A percentile compares a stretch with the other conserved stretches of the same genome.
These are phyloP conservation scores for Tachysurus vachellii DNA, from an alignment of 2,113 vertebrate species.

Conservation along the genomic window DNA sequence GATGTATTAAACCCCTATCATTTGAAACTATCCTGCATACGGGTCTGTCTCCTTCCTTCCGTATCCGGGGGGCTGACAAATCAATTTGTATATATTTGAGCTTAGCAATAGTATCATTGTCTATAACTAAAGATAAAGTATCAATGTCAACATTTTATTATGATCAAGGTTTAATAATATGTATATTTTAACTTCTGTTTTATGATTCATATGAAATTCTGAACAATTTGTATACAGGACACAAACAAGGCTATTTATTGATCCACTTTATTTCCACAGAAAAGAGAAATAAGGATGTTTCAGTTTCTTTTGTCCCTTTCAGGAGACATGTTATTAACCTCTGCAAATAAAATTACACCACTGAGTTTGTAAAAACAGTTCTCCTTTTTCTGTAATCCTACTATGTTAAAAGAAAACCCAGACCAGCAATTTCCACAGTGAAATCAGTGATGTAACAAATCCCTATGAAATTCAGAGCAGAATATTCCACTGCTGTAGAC, in stretches of 20 bases:
- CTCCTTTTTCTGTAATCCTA: background rate
- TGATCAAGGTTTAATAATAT: background rate
- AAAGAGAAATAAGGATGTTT: background rate
- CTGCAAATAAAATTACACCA: too few species aligned
- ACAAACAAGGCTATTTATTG: background rate
- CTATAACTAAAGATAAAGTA: background rate
- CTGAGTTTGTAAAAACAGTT: background rate
- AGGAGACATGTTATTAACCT: background rate
- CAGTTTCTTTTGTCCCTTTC: constrained; percentile 4
- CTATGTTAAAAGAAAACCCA: background rate
- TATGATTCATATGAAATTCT: background rate
- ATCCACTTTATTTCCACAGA: constrained; percentile 1
- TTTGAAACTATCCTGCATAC: too few species aligned
- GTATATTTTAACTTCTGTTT: background rate
- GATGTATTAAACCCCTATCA: too few species aligned
- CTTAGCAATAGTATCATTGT: background rate
- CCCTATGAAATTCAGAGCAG: background rate
- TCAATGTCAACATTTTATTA: background rate
- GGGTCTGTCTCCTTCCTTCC: too few species aligned
- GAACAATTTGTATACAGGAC: background rate
- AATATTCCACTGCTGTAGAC: background rate
- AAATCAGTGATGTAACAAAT: background rate
- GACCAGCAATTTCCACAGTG: background rate
- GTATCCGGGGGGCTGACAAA: too few species aligned
- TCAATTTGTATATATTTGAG: background rate